Conservation (phyloP, 2,797 vertebrate genomes). For the Cyprinodon diabolis region DNA sequence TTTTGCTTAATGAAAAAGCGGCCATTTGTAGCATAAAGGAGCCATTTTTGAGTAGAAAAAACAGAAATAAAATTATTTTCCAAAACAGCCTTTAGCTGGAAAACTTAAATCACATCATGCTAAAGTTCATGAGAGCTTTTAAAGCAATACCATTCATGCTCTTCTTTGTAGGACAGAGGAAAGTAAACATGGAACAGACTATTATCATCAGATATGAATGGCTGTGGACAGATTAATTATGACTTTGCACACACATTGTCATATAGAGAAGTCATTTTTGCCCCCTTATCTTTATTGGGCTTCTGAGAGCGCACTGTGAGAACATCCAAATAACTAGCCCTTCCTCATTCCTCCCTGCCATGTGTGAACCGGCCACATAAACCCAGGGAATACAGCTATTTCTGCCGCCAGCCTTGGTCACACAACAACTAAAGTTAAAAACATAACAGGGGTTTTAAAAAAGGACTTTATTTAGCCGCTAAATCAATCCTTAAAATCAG, state of each 20-base stretch:
- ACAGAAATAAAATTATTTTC: neutral
- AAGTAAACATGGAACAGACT: constrained; percentile 4
- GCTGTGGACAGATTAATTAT: constrained; percentile 26
- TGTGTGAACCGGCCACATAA: constrained; percentile 15
- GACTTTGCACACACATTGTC: constrained; percentile 26
- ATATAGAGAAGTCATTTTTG: constrained; percentile 49
- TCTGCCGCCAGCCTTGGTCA: constrained; percentile 10
- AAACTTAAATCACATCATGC: neutral
- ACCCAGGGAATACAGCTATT: constrained; percentile 11
- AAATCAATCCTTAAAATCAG: neutral
- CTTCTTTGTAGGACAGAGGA: neutral
- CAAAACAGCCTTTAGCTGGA: neutral
- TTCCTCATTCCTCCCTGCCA: constrained; percentile 71
- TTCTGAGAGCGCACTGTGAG: constrained; percentile 68
- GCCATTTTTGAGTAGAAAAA: neutral
- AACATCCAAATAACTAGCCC: constrained; percentile 66
- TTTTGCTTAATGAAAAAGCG: neutral
- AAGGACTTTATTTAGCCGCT: neutral
- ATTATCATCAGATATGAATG: neutral
- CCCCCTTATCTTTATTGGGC: constrained; percentile 69
- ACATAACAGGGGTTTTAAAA: neutral
- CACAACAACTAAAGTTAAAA: constrained; percentile 4
- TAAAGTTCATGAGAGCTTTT: neutral
- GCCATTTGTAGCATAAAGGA: neutral
- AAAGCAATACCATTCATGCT: neutral